Evolutionary conservation across 2,797 vertebrate genomes (phyloP).

Genomic region (Sylvia borin): DNA sequence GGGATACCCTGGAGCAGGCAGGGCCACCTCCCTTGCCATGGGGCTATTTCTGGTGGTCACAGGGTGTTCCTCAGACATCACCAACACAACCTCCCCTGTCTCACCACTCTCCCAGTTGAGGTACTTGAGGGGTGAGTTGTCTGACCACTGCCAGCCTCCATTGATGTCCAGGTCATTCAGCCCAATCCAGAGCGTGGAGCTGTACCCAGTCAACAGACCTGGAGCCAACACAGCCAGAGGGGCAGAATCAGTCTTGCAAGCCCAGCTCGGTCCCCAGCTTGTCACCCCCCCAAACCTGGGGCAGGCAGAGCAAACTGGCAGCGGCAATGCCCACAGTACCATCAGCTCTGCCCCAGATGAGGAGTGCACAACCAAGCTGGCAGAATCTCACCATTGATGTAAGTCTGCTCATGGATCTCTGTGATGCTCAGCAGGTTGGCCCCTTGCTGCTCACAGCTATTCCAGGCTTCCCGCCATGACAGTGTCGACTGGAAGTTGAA

Average conservation of each 20-base stretch:
- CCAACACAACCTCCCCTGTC: background rate
- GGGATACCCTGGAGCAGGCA: background rate
- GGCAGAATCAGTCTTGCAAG: background rate
- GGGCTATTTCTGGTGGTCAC: background rate
- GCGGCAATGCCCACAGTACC: accelerated
- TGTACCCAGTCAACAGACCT: constrained; percentile 92
- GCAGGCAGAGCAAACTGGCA: background rate
- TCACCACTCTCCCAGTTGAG: constrained; percentile 97
- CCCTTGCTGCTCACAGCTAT: constrained; percentile 95
- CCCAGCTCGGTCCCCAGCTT: background rate
- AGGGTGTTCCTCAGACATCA: background rate
- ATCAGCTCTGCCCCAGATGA: background rate
- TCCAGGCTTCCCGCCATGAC: constrained; percentile 93
- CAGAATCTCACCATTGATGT: constrained; percentile 88
- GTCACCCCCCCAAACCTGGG: background rate
- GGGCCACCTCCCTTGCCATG: background rate
- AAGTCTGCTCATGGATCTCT: constrained; percentile 95
- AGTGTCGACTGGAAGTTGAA: constrained; percentile 96
- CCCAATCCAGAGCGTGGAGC: constrained; percentile 93
- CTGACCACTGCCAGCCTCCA: constrained; percentile 98
- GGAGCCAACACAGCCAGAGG: background rate
- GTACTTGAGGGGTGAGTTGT: constrained; percentile 94
- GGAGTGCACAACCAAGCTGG: background rate
- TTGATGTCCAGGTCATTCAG: constrained; percentile 95
- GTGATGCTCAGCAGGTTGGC: constrained; percentile 95